These are phyloP conservation scores for Bagarius yarrelli DNA, from an alignment of 2,113 vertebrate genomes.

Conservation along the genomic window DNA sequence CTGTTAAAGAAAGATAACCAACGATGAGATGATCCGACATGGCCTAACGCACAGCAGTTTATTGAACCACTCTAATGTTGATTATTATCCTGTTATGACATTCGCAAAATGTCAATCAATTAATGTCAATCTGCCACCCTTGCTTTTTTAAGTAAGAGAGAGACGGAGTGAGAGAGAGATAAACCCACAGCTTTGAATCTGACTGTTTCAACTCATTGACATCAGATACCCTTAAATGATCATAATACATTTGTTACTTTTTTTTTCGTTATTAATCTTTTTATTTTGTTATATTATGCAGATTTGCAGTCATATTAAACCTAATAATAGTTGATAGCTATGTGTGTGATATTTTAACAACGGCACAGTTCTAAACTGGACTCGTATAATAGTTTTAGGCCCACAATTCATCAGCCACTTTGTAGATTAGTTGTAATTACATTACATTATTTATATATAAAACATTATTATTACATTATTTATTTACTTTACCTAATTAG, in stretches of 20 bases:
- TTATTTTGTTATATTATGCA: background rate
- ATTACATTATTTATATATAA: too few species aligned
- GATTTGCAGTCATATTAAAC: background rate
- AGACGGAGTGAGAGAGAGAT: background rate
- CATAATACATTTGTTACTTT: background rate
- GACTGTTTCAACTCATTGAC: background rate
- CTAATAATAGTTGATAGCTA: background rate
- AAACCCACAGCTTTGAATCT: background rate
- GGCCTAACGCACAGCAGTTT: background rate
- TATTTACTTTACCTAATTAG: too few species aligned
- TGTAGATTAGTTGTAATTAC: slow-evolving; percentile 46
- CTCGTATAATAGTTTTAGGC: slow-evolving; percentile 26
- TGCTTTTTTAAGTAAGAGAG: background rate
- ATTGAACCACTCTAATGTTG: background rate
- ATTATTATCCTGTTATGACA: background rate
- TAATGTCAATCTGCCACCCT: background rate
- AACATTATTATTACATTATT: too few species aligned
- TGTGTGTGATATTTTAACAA: slow-evolving; percentile 19
- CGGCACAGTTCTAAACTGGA: background rate
- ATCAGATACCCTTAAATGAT: background rate
- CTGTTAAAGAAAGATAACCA: background rate
- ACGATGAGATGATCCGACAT: background rate
- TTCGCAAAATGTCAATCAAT: too few species aligned
- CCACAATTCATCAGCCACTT: slow-evolving; percentile 29
- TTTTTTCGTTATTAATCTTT: background rate